A percentile compares a stretch with the other conserved stretches of the same genome.
These are phyloP conservation scores for Plectropomus leopardus DNA, from an alignment of 2,113 vertebrate species.

Conservation along the genomic window DNA sequence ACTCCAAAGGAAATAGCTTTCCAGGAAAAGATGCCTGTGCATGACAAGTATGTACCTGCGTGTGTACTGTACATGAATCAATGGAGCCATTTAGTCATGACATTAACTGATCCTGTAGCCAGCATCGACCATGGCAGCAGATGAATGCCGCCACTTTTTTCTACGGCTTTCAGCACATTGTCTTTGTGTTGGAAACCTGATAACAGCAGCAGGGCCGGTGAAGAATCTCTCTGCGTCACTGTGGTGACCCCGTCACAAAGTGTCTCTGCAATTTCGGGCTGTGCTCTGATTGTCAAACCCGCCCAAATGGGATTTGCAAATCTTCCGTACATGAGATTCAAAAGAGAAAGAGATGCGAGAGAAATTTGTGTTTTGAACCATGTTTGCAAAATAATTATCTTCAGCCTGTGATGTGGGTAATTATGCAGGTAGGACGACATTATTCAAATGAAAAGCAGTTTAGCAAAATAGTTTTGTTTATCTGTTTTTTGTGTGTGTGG, in stretches of 20 bases:
- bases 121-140: conserved; percentile 13
- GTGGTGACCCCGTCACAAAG: conserved; percentile 36
- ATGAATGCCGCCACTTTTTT: background rate
- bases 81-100: conserved; percentile 52
- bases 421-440: conserved; percentile 61
- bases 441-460: conserved; percentile 66
- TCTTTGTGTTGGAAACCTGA: conserved; percentile 39
- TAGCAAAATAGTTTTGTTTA: conserved; percentile 56
- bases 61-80: conserved; percentile 24
- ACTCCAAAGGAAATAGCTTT: conserved; percentile 22
- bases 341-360: conserved; percentile 36
- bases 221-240: background rate
- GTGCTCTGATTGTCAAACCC: conserved; percentile 17
- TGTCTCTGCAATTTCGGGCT: conserved; percentile 28
- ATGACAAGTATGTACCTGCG: background rate
- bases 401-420: conserved; percentile 62
- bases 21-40: background rate
- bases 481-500: background rate
- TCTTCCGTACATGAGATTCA: conserved; percentile 24
- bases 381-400: conserved; percentile 66
- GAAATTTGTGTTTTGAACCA: conserved; percentile 56
- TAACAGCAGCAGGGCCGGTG: conserved; percentile 26
- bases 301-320: conserved; percentile 50
- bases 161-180: background rate
- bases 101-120: conserved; percentile 38